Base-by-base conservation (phyloP, 2,113 vertebrate species). In the Phoxinus phoxinus region DNA sequence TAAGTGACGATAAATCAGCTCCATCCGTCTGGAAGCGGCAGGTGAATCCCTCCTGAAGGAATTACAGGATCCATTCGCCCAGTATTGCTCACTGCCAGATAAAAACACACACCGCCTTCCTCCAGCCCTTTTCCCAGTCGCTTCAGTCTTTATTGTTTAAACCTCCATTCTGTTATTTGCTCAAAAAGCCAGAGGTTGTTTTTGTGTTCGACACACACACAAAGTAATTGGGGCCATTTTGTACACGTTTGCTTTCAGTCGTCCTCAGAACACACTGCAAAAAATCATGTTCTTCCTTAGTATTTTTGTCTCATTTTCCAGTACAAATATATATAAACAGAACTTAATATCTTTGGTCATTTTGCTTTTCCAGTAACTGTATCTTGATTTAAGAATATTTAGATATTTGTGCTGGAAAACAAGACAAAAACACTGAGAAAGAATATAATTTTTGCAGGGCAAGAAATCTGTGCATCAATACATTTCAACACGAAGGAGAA, bases 1-100 rank as follows among this genome's bases (percentile, higher is more conserved):
- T 56, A n/a, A 76, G 73, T 5, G 73, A 51, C 1, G 25, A 84
- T 74, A 69, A 82, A 46, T 44, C 71, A 73, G 71, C 41, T 73
- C 44, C 44, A 27, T 48, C n/a, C 0, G 11, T 46, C 71, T 44
- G 41, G 35, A 73, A 37, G 37, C 0, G 71, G 12, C 37, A 73
- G 71, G 71, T 73, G 71, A 44, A 46, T 72, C 69, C 4, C 69
- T n/a, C 21, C 21, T 44, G 69, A 69, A 21, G 21, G 9, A 71
- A 37, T 71, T 71, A 71, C 3, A 21, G 2, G 32, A 23, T 69
- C 65, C 53, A 56, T 56, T 56, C 23, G 4, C 25, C 27, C 59
- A 25, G 11, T n/a, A 61, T 61, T 27, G 25, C 61, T 19, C 30
- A 35, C 8, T 37, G 67, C 19, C 35, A 37, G 67, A 23, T 69